phyloP scores from a whole-genome alignment of 2,888 invertebrate genomes.

The Beris morrisii region DNA sequence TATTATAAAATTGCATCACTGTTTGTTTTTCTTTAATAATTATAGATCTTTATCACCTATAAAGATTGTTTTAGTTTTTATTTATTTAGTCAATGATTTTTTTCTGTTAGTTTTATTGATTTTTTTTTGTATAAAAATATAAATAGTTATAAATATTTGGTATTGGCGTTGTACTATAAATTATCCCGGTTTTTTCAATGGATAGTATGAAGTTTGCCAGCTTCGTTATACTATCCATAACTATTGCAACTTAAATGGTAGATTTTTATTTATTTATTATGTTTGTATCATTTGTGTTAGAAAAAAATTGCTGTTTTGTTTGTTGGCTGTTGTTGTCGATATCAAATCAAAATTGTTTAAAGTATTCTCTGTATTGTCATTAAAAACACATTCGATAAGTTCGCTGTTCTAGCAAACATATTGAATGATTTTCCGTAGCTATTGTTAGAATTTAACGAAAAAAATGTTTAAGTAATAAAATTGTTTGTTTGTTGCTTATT shows the following conservation, averaged over 20 bases:
- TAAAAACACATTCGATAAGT: conserved; percentile 29
- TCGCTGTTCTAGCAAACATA: conserved; percentile 2
- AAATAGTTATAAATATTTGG: conserved; percentile 48
- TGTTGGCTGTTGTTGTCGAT: conserved; percentile 7
- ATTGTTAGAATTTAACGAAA: conserved; percentile 37
- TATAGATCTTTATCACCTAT: conserved; percentile 26
- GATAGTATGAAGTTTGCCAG: conserved; percentile 31
- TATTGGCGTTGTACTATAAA: conserved; percentile 57
- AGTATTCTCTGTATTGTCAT: conserved; percentile 29
- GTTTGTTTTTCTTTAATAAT: conserved; percentile 30
- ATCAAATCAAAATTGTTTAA: conserved; percentile 18
- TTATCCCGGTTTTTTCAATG: conserved; percentile 54
- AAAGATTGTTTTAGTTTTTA: conserved; percentile 36
- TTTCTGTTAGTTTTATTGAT: conserved; percentile 24
- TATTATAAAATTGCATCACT: conserved; percentile 18
- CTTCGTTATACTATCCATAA: conserved; percentile 41
- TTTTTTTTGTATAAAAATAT: conserved; percentile 55
- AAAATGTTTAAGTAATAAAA: conserved; percentile 25
- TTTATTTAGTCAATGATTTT: conserved; percentile 16
- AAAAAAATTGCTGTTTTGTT: conserved; percentile 14
- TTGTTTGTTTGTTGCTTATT: conserved; percentile 28
- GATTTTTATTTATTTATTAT: conserved; percentile 35
- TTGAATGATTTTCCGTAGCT: conserved; percentile 26
- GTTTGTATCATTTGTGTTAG: conserved; percentile 25
- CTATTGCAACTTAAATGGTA: conserved; percentile 57